Conservation (phyloP, 2,888 invertebrate genomes). For the Tenthredo scrophulariae region DNA sequence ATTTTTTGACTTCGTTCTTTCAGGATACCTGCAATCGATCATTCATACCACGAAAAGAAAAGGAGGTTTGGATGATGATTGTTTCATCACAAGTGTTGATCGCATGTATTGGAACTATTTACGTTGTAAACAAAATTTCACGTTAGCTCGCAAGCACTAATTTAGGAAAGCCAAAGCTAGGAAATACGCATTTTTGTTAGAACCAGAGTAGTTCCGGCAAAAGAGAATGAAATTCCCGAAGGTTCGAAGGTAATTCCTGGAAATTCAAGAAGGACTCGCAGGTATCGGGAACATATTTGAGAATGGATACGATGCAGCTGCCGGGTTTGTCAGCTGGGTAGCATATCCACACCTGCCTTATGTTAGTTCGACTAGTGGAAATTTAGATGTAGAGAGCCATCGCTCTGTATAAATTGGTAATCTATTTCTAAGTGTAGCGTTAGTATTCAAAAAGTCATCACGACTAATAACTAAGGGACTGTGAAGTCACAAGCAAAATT, state of each 20-base stretch:
- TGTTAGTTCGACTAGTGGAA: neutral
- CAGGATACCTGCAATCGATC: too few species aligned
- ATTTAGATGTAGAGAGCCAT: too few species aligned
- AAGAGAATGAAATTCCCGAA: neutral
- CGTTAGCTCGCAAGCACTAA: too few species aligned
- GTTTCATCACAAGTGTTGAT: too few species aligned
- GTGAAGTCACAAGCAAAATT: neutral
- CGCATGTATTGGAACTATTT: too few species aligned
- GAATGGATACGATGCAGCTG: neutral
- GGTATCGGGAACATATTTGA: neutral
- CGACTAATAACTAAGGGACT: neutral
- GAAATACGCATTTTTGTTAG: neutral
- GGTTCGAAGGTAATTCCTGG: neutral
- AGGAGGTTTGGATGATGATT: too few species aligned
- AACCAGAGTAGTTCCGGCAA: neutral
- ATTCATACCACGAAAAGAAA: too few species aligned
- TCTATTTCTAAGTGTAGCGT: neutral
- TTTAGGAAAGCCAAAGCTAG: neutral
- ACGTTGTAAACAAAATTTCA: too few species aligned
- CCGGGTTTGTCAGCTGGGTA: neutral
- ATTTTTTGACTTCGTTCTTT: too few species aligned
- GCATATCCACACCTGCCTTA: constrained; percentile 4
- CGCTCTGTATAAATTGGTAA: neutral
- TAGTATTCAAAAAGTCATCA: neutral
- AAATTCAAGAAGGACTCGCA: neutral